These are phyloP conservation scores for Amphipoea lucens DNA, from an alignment of 2,888 invertebrate genomes.

Conservation along the genomic window DNA sequence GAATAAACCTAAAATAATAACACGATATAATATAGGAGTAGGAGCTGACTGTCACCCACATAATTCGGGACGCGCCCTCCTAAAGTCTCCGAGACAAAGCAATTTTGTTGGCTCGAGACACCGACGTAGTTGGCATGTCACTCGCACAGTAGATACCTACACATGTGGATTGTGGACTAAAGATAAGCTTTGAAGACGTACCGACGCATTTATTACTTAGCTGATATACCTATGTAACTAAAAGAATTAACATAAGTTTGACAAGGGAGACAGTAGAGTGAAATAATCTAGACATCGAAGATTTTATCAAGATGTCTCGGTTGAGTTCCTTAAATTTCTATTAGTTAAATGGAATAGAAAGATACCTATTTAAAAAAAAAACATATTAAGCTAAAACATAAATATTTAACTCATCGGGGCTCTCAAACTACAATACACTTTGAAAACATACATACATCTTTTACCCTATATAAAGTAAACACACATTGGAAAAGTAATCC, in stretches of 20 bases:
- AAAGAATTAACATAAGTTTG: slow-evolving; percentile 9
- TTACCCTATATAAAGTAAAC: background rate
- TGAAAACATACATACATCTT: background rate
- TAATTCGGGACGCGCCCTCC: slow-evolving; percentile 77
- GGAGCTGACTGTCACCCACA: slow-evolving; percentile 73
- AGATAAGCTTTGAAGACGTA: slow-evolving; percentile 77
- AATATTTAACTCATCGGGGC: background rate
- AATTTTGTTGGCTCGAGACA: slow-evolving; percentile 81
- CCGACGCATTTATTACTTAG: slow-evolving; percentile 45
- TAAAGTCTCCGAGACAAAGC: slow-evolving; percentile 81
- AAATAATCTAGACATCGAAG: background rate
- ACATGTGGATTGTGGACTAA: slow-evolving; percentile 73
- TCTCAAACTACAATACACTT: background rate
- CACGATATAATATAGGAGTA: slow-evolving; percentile 69
- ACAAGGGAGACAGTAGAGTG: background rate
- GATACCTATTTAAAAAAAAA: background rate
- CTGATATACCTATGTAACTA: slow-evolving; percentile 45
- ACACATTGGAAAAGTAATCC: slow-evolving; percentile 7
- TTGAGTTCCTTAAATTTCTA: background rate
- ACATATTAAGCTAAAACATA: background rate
- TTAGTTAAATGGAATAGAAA: background rate
- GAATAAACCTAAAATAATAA: slow-evolving; percentile 75
- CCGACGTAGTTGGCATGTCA: slow-evolving; percentile 81
- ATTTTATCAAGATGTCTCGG: background rate
- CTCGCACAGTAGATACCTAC: slow-evolving; percentile 74